Percentiles rank a stretch among this genome's conserved stretches.
phyloP scores from a whole-genome alignment of 2,113 vertebrate species.

The Tor tambroides region DNA sequence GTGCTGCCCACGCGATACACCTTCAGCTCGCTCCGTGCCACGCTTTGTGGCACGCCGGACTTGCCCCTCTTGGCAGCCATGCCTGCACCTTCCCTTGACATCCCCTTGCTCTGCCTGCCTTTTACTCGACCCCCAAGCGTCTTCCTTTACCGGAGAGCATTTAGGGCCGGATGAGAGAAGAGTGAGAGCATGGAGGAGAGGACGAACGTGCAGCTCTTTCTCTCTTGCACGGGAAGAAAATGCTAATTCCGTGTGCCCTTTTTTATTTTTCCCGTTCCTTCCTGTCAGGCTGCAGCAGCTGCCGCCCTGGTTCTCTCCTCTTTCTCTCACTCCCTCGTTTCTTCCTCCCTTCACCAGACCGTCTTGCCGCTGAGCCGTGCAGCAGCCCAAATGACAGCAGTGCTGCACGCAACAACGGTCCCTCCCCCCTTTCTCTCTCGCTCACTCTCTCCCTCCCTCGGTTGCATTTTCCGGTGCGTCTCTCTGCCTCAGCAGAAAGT shows the following conservation, averaged over 20 bases:
- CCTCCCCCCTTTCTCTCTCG: slow-evolving; percentile 67
- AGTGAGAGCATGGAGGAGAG: slow-evolving; percentile 30
- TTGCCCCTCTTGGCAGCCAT: slow-evolving; percentile 87
- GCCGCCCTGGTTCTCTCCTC: slow-evolving; percentile 66
- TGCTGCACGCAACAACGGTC: slow-evolving; percentile 71
- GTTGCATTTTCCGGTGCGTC: slow-evolving; percentile 69
- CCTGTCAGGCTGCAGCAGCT: slow-evolving; percentile 74
- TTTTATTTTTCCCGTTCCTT: slow-evolving; percentile 56
- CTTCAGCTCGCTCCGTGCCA: slow-evolving; percentile 85
- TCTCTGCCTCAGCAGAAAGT: slow-evolving; percentile 65
- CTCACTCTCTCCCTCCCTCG: slow-evolving; percentile 62
- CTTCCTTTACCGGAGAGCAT: slow-evolving; percentile 81
- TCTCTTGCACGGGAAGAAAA: slow-evolving; percentile 56
- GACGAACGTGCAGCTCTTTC: slow-evolving; percentile 55
- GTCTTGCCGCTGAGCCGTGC: slow-evolving; percentile 74
- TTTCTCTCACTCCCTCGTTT: slow-evolving; percentile 56
- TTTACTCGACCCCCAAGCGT: slow-evolving; percentile 83
- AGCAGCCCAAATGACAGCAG: slow-evolving; percentile 81
- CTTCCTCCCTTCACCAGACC: slow-evolving; percentile 73
- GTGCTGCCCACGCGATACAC: slow-evolving; percentile 88
- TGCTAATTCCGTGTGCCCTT: slow-evolving; percentile 60
- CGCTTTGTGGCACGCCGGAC: slow-evolving; percentile 75
- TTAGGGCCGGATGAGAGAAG: slow-evolving; percentile 72
- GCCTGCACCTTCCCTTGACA: slow-evolving; percentile 69
- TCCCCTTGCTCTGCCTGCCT: slow-evolving; percentile 56